Base-by-base conservation (phyloP, 1,140 invertebrate species). In the Plectrocnemia conspersa region DNA sequence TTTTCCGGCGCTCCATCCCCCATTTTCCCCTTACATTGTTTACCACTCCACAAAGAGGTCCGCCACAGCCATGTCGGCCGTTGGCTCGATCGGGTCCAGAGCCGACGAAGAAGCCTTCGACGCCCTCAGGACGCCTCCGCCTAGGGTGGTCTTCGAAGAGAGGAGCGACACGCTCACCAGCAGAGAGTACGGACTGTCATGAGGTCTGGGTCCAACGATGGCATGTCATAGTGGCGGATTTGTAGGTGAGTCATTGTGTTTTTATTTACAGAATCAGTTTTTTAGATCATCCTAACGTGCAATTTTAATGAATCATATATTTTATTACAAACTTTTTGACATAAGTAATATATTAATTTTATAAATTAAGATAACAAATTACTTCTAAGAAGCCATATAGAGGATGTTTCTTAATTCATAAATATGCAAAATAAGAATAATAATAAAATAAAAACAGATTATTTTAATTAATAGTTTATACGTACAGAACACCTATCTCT, bases 1-100 rank as follows among this genome's bases (percentile, higher is more conserved):
- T 19, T n/a, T n/a, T n/a, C 40, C 13, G 2, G 32, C 46, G 10
- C 46, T 33, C 32, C 11, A n/a, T 18, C 27, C 46, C 46, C 46
- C 23, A 27, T 3, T 11, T 16, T 21, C 10, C 38, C 9, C 42
- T 24, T n/a, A 27, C 27, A 3, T 18, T 22, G 42, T 22, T 23
- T 24, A 29, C 46, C 5, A 6, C 35, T 6, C 10, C 18, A 9
- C n/a, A n/a, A n/a, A n/a, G n/a, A n/a, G n/a, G n/a, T n/a, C n/a
- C n/a, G n/a, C n/a, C n/a, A n/a, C n/a, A n/a, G n/a, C n/a, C n/a
- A n/a, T n/a, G n/a, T n/a, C n/a, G n/a, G n/a, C n/a, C n/a, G n/a
- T n/a, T n/a, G n/a, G n/a, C n/a, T n/a, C n/a, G n/a, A n/a, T n/a
- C n/a, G n/a, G n/a, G n/a, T n/a, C n/a, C n/a, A n/a, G n/a, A n/a